These are phyloP conservation scores for Chromis chromis DNA, from an alignment of 2,797 vertebrate species.

Conservation along the genomic window DNA sequence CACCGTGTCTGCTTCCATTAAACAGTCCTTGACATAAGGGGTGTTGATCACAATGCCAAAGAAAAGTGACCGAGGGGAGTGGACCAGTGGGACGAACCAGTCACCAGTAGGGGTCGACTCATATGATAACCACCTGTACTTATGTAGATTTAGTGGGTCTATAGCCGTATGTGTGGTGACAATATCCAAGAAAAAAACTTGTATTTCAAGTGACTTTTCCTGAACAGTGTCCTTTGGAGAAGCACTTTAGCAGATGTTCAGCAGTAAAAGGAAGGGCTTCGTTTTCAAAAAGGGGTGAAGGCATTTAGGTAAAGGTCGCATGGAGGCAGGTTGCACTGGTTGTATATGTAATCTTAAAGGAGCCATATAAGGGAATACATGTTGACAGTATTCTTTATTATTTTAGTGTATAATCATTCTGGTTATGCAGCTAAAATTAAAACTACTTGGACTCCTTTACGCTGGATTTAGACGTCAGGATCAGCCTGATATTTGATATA, in stretches of 20 bases:
- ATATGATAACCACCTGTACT: not conserved
- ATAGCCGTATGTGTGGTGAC: not conserved
- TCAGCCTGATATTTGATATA: not conserved
- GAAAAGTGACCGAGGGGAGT: not conserved
- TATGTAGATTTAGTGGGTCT: not conserved
- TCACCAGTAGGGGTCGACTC: not conserved
- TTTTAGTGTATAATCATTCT: not conserved
- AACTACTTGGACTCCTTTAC: not conserved
- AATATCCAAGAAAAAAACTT: not conserved
- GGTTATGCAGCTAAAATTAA: not conserved
- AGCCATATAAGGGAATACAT: not conserved
- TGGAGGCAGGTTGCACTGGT: slow-evolving; percentile 16
- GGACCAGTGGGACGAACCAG: not conserved
- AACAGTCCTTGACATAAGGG: slow-evolving; percentile 14
- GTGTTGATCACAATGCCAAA: not conserved
- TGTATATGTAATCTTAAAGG: slow-evolving; percentile 16
- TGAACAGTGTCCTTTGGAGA: no score
- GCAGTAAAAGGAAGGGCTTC: slow-evolving; percentile 1
- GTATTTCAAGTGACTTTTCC: no score
- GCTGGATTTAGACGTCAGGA: not conserved
- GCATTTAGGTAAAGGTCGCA: slow-evolving; percentile 34
- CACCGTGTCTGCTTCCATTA: slow-evolving; percentile 36
- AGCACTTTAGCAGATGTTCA: slow-evolving; percentile 1
- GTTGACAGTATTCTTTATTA: not conserved
- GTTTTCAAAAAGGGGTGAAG: slow-evolving; percentile 23